Evolutionary conservation across 2,888 invertebrate species (phyloP).

Genomic region (Stenurella melanura): DNA sequence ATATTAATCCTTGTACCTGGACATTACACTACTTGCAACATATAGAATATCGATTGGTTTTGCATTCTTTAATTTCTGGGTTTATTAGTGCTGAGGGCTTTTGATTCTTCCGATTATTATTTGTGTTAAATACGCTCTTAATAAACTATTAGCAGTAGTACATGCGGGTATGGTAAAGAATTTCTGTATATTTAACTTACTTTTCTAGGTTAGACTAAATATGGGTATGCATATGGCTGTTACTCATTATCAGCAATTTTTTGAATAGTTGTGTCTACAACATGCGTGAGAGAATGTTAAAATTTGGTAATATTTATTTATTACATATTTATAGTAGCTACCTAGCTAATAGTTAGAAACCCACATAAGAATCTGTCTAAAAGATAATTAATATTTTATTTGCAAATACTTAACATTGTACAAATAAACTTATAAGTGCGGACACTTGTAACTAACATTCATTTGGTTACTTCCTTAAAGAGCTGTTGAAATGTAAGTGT

Average conservation of each 20-base stretch:
- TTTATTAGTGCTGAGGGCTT: no score
- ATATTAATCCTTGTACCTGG: no score
- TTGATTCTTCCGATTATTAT: no score
- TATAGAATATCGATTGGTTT: no score
- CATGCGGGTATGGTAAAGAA: no score
- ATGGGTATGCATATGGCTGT: no score
- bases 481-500: slow-evolving; percentile 33
- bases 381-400: slow-evolving; percentile 31
- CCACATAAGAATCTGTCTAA: not conserved
- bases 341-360: slow-evolving; percentile 5
- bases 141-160: no score
- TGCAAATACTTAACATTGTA: slow-evolving; percentile 33
- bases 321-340: not conserved
- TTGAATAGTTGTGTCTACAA: not conserved
- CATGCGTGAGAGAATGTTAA: not conserved
- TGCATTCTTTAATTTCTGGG: no score
- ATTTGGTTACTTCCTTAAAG: slow-evolving; percentile 30
- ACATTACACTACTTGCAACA: no score
- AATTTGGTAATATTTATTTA: not conserved
- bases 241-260: not conserved
- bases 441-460: slow-evolving; percentile 36
- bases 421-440: slow-evolving; percentile 31
- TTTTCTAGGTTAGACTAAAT: no score
- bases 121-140: no score
- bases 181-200: no score